Percentiles rank a stretch among this genome's conserved stretches.
These are phyloP conservation scores for Dendrocincla tyrannina DNA, from an alignment of 2,797 vertebrate species.

Conservation along the genomic window DNA sequence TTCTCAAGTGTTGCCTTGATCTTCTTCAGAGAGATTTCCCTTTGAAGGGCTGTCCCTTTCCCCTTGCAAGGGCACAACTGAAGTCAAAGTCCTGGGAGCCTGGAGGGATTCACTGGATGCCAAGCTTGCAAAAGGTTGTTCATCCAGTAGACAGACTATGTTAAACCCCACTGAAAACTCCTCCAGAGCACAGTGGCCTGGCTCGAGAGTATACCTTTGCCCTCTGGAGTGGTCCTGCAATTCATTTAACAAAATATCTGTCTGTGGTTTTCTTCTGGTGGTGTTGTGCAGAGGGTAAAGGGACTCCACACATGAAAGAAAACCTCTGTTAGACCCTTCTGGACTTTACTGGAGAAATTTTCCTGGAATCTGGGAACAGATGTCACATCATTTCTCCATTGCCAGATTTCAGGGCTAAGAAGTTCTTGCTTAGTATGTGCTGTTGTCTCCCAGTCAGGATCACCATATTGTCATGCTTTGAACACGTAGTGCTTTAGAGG, in stretches of 20 bases:
- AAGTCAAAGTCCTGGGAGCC: background rate
- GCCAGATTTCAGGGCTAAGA: background rate
- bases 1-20: background rate
- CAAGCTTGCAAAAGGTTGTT: background rate
- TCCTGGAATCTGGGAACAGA: background rate
- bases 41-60: background rate
- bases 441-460: background rate
- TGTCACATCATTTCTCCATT: background rate
- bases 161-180: background rate
- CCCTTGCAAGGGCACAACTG: fast-evolving
- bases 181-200: background rate
- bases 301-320: background rate
- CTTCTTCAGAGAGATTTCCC: background rate
- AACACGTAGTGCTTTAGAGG: background rate
- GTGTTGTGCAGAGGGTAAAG: background rate
- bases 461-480: background rate
- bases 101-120: fast-evolving
- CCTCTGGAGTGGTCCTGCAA: background rate
- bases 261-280: background rate
- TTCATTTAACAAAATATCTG: background rate
- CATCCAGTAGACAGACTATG: background rate
- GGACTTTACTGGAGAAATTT: background rate
- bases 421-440: background rate
- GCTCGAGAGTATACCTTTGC: background rate
- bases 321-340: background rate